Percentiles rank a stretch among this genome's conserved stretches.
These are phyloP conservation scores for Heteronetta atricapilla DNA, from an alignment of 2,113 vertebrate species.

Conservation along the genomic window DNA sequence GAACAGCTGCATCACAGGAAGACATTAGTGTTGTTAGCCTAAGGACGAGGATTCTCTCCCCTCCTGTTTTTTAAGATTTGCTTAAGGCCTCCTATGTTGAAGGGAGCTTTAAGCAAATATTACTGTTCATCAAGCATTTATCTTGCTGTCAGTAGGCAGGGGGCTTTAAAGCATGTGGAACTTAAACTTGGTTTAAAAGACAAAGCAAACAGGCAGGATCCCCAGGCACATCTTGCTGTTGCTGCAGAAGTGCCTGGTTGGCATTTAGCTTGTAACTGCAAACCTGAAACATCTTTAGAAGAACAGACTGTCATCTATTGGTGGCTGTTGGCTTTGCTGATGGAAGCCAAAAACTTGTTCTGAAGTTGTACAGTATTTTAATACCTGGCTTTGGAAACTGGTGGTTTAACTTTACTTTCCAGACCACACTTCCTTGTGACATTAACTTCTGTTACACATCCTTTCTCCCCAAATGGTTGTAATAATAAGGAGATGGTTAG, in stretches of 20 bases:
- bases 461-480: rapidly evolving
- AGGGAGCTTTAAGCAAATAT: not conserved
- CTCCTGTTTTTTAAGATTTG: not conserved
- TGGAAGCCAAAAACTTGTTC: not conserved
- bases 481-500: not conserved
- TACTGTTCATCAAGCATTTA: not conserved
- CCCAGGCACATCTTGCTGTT: rapidly evolving
- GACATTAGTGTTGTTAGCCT: rapidly evolving
- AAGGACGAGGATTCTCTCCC: rapidly evolving
- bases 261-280: not conserved
- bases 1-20: rapidly evolving
- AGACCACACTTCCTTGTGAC: rapidly evolving
- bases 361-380: rapidly evolving
- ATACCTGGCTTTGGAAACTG: not conserved
- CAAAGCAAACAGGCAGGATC: not conserved
- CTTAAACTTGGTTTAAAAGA: not conserved
- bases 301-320: rapidly evolving
- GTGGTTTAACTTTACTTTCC: not conserved
- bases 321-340: not conserved
- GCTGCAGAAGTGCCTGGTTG: not conserved
- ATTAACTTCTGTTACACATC: rapidly evolving
- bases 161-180: not conserved
- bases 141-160: not conserved
- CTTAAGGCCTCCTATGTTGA: rapidly evolving
- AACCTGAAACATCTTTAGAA: not conserved